These are phyloP conservation scores for Papilio glaucus DNA, from an alignment of 1,140 invertebrate species.

Conservation along the genomic window DNA sequence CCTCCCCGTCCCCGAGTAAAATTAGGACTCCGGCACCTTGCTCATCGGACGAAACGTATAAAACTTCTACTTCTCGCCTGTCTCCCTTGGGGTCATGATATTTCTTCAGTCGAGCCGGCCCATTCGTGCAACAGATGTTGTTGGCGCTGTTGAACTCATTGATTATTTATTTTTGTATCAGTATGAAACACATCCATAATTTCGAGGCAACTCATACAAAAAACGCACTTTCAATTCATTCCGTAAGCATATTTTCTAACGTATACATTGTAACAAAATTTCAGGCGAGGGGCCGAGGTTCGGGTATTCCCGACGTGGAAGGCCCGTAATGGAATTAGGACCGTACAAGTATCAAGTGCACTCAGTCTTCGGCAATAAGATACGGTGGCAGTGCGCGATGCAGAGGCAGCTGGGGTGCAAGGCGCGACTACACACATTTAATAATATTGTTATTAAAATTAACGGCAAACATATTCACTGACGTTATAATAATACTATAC, in stretches of 20 bases:
- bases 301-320: background rate
- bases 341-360: background rate
- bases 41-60: no score
- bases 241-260: background rate
- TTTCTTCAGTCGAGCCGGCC: no score
- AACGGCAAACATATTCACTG: background rate
- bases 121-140: no score
- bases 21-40: no score
- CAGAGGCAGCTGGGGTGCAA: conserved; percentile 5
- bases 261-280: background rate
- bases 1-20: no score
- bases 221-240: no score
- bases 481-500: background rate
- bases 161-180: no score
- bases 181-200: no score
- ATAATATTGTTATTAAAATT: background rate
- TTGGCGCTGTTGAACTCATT: no score
- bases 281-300: background rate
- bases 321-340: background rate
- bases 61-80: no score
- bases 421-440: background rate
- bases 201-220: no score
- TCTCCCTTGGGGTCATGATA: no score
- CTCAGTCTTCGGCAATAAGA: background rate
- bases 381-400: background rate